These are phyloP conservation scores for Nebria salina DNA, from an alignment of 2,888 invertebrate species.

Conservation along the genomic window DNA sequence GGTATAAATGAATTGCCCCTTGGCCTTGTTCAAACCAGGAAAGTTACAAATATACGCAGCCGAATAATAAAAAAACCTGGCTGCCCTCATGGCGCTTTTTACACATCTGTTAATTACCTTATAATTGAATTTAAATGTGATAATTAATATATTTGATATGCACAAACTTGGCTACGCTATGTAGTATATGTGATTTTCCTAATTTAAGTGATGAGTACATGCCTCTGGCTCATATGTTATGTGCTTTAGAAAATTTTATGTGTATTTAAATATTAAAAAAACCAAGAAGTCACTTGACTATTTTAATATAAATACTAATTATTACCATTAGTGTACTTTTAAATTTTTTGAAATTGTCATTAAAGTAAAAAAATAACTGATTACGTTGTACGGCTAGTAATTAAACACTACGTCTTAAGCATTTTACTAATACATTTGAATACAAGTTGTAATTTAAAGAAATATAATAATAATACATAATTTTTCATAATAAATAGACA, in stretches of 20 bases:
- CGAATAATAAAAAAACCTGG: background rate
- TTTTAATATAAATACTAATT: no score
- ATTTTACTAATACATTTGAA: no score
- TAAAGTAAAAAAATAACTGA: no score
- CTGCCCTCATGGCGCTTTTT: background rate
- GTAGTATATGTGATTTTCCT: no score
- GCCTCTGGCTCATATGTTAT: background rate
- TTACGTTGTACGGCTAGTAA: no score
- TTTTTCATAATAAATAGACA: no score
- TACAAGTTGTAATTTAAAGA: no score
- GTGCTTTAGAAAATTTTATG: background rate
- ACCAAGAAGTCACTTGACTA: no score
- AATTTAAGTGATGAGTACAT: background rate
- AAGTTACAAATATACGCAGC: background rate
- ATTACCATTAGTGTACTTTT: no score
- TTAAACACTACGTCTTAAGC: no score
- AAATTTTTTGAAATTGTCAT: no score
- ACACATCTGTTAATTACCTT: background rate
- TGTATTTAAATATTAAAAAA: background rate
- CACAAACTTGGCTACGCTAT: no score
- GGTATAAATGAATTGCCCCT: background rate
- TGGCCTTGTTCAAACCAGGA: background rate
- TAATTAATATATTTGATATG: background rate
- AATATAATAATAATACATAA: background rate
- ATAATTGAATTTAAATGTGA: background rate